A percentile compares a stretch with the other conserved stretches of the same genome.
phyloP scores from a whole-genome alignment of 2,113 vertebrate species.

The Phrynosoma platyrhinos region DNA sequence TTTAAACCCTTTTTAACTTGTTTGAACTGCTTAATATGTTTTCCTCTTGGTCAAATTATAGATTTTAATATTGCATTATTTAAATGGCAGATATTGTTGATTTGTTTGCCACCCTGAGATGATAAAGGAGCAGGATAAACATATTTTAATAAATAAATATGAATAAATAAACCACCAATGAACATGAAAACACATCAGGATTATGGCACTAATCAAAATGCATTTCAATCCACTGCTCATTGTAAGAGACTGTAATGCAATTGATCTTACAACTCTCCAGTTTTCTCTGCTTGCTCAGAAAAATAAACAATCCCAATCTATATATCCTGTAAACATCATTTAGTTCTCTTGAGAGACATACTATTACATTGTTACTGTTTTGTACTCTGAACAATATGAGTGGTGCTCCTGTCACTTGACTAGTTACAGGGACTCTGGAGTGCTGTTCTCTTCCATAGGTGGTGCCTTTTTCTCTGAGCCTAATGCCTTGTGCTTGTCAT shows the following conservation, averaged over 20 bases:
- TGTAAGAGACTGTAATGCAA: background rate
- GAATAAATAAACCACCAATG: background rate
- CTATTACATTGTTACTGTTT: background rate
- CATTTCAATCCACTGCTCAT: background rate
- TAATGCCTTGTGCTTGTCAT: constrained; percentile 37
- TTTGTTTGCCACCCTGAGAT: too few relatives aligned
- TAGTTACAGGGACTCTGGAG: constrained; percentile 40
- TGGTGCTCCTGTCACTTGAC: background rate
- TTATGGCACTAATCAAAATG: constrained; percentile 9
- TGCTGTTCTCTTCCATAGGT: constrained; percentile 7
- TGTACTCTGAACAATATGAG: background rate
- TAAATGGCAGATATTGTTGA: too few relatives aligned
- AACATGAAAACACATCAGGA: background rate
- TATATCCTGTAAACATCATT: background rate
- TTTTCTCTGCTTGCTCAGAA: background rate
- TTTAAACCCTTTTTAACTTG: too few relatives aligned
- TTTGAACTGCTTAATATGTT: too few relatives aligned
- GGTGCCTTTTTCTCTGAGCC: constrained; percentile 39
- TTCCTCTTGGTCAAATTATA: too few relatives aligned
- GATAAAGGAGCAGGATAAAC: too few relatives aligned
- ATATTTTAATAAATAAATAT: too few relatives aligned
- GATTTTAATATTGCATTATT: too few relatives aligned
- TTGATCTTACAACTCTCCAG: background rate
- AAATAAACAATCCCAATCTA: background rate
- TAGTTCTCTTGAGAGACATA: background rate